Evolutionary conservation across 2,113 vertebrate species (phyloP).

Genomic region (Hiodon alosoides): DNA sequence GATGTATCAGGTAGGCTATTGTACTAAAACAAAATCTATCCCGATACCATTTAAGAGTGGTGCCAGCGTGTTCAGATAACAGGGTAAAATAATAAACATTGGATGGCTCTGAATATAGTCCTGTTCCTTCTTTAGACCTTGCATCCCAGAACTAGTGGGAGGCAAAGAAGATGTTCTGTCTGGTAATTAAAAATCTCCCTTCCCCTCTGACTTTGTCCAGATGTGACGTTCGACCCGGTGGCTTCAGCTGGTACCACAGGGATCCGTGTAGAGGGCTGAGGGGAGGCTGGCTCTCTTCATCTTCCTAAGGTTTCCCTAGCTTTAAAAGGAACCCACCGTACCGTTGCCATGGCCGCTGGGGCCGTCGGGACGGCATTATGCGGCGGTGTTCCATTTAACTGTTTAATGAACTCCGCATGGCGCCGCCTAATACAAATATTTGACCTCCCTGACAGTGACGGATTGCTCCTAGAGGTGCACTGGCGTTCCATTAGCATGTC

Average conservation of each 20-base stretch:
- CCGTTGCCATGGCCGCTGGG: background rate
- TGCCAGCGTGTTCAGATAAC: background rate
- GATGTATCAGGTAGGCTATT: background rate
- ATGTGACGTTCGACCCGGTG: constrained; percentile 34
- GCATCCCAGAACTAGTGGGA: background rate
- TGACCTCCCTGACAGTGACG: constrained; percentile 72
- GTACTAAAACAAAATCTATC: background rate
- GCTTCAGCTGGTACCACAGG: background rate
- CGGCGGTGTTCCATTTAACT: constrained; percentile 61
- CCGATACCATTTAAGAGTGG: background rate
- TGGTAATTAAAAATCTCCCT: constrained; percentile 43
- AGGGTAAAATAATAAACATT: background rate
- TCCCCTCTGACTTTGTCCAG: constrained; percentile 36
- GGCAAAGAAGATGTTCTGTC: constrained; percentile 13
- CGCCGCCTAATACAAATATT: constrained; percentile 66
- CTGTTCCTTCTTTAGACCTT: background rate
- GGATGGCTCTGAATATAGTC: constrained; percentile 6
- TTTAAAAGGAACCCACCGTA: background rate
- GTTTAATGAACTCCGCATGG: constrained; percentile 64
- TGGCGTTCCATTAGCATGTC: constrained; percentile 70
- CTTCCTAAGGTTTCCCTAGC: constrained; percentile 7
- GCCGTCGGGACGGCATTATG: constrained; percentile 57
- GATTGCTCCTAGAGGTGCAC: constrained; percentile 67
- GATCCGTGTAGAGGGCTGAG: background rate
- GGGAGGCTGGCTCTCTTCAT: background rate